Percentiles rank a stretch among this genome's conserved stretches.
These are phyloP conservation scores for Andricus curvator DNA, from an alignment of 2,888 invertebrate species.

Conservation along the genomic window DNA sequence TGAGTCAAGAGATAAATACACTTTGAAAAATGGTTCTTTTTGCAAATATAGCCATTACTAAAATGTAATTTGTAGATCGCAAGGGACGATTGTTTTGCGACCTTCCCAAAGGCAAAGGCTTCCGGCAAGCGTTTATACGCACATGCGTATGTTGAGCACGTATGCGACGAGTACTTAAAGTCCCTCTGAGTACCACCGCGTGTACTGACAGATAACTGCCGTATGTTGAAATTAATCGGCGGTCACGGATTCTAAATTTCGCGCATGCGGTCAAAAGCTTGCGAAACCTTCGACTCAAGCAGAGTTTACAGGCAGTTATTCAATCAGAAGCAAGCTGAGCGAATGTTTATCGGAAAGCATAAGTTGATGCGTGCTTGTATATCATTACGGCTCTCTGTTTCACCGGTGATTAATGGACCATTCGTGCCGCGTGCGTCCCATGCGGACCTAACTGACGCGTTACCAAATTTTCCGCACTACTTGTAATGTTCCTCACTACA, in stretches of 20 bases:
- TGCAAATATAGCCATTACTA: neutral
- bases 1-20: neutral
- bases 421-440: conserved; percentile 11
- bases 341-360: conserved; percentile 56
- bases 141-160: conserved; percentile 53
- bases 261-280: conserved; percentile 53
- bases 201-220: conserved; percentile 71
- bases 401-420: conserved; percentile 47
- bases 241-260: conserved; percentile 70
- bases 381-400: conserved; percentile 51
- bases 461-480: conserved; percentile 43
- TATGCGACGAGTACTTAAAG: conserved; percentile 64
- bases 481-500: conserved; percentile 27
- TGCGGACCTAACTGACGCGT: conserved; percentile 30
- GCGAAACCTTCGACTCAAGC: conserved; percentile 54
- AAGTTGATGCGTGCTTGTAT: conserved; percentile 54
- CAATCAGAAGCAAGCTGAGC: conserved; percentile 54
- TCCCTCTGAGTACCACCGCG: conserved; percentile 62
- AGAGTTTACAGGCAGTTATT: conserved; percentile 59
- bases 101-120: conserved; percentile 59
- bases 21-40: neutral
- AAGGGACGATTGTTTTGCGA: neutral
- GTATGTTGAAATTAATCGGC: conserved; percentile 67
- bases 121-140: conserved; percentile 56
- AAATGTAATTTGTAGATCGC: neutral